Conservation (phyloP, 2,113 vertebrate genomes). For the Lophotis ruficrista region DNA sequence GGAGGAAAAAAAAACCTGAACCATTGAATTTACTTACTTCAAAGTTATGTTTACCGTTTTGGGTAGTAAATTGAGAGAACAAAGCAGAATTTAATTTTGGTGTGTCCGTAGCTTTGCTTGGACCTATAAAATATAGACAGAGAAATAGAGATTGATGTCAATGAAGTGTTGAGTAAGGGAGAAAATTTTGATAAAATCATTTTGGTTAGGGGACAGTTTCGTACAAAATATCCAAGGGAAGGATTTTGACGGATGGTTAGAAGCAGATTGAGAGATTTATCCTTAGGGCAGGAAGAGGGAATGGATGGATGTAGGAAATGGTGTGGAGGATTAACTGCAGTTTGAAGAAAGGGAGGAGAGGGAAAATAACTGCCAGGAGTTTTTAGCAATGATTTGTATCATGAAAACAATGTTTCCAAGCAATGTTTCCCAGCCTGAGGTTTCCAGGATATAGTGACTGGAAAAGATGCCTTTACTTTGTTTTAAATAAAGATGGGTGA, state of each 20-base stretch:
- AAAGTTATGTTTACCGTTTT: not conserved
- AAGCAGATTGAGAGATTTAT: constrained; percentile 16
- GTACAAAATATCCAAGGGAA: not conserved
- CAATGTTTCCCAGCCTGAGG: not conserved
- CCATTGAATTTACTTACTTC: not conserved
- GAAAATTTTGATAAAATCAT: not conserved
- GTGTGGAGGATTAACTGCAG: constrained; percentile 1
- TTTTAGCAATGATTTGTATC: not conserved
- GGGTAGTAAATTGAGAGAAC: not conserved
- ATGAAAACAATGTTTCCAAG: not conserved
- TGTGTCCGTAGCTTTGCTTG: not conserved
- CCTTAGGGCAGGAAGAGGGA: not conserved
- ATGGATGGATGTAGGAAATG: not conserved
- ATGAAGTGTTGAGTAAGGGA: not conserved
- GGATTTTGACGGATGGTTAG: not conserved
- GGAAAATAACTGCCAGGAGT: not conserved
- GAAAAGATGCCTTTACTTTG: not conserved
- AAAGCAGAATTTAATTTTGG: not conserved
- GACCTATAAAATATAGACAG: not conserved
- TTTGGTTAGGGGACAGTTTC: not conserved
- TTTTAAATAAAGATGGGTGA: not conserved
- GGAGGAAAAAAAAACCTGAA: rapidly evolving
- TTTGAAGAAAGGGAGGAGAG: not conserved
- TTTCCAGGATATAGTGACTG: not conserved
- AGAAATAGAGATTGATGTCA: not conserved